Evolutionary conservation across 1,140 invertebrate genomes (phyloP).

Genomic region (Leptonema lineaticorne): DNA sequence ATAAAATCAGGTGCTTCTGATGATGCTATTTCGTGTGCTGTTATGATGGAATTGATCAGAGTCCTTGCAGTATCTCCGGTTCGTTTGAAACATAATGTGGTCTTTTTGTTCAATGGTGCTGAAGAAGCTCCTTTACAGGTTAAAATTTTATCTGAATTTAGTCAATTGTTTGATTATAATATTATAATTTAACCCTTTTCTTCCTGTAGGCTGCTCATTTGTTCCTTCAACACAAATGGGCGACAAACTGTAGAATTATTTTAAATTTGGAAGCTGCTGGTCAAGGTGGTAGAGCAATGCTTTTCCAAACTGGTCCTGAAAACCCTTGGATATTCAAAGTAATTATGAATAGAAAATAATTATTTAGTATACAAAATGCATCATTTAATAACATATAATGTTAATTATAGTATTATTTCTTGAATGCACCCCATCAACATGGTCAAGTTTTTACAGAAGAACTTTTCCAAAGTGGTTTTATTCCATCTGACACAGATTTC

Average conservation of each 20-base stretch:
- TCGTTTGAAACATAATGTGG: slow-evolving; percentile 60
- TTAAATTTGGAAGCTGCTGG: slow-evolving; percentile 79
- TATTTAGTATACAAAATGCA: too few species aligned
- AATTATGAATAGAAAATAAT: neutral
- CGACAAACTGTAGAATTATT: slow-evolving; percentile 63
- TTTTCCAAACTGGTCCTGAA: slow-evolving; percentile 70
- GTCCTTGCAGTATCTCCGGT: slow-evolving; percentile 59
- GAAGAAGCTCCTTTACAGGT: slow-evolving; percentile 68
- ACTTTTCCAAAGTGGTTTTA: slow-evolving; percentile 70
- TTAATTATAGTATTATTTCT: slow-evolving; percentile 59
- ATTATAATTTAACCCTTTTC: too few species aligned
- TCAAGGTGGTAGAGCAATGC: slow-evolving; percentile 70
- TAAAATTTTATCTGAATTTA: slow-evolving; percentile 3
- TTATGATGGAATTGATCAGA: slow-evolving; percentile 71
- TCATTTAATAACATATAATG: too few species aligned
- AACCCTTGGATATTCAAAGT: slow-evolving; percentile 62
- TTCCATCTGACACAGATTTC: slow-evolving; percentile 81
- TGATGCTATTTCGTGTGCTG: slow-evolving; percentile 72
- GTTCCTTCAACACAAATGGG: slow-evolving; percentile 77
- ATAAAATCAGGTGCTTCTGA: slow-evolving; percentile 66
- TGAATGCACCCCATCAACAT: slow-evolving; percentile 62
- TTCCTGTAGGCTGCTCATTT: slow-evolving; percentile 67
- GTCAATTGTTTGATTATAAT: neutral
- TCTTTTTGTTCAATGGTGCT: slow-evolving; percentile 81
- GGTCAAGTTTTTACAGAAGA: slow-evolving; percentile 71